phyloP scores from a whole-genome alignment of 2,888 invertebrate genomes.

The Tridacna crocea region DNA sequence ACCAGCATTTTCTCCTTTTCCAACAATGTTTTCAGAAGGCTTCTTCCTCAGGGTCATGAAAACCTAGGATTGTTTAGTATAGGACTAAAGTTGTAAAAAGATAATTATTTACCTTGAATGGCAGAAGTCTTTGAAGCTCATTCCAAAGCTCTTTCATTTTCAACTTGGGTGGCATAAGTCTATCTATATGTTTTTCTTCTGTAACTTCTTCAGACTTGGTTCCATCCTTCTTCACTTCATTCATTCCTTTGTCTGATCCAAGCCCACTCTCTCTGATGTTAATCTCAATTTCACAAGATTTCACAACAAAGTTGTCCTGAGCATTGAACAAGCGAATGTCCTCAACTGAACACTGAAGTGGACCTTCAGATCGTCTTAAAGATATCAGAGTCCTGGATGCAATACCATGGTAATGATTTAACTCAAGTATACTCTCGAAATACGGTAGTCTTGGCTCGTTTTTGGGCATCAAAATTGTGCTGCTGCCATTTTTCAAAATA shows the following conservation, averaged over 20 bases:
- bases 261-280: conserved; percentile 30
- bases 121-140: conserved; percentile 48
- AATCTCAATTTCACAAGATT: conserved; percentile 60
- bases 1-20: background rate
- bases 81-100: too few relatives aligned
- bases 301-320: conserved; percentile 74
- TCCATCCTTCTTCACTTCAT: background rate
- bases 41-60: background rate
- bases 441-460: background rate
- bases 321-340: conserved; percentile 66
- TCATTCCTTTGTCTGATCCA: background rate
- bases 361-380: conserved; percentile 56
- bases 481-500: conserved; percentile 7
- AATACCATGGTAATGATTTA: conserved; percentile 13
- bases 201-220: background rate
- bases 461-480: conserved; percentile 27
- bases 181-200: conserved; percentile 1
- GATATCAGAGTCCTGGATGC: conserved; percentile 68
- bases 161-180: conserved; percentile 30
- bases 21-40: background rate
- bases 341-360: conserved; percentile 33
- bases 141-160: conserved; percentile 37
- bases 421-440: background rate
- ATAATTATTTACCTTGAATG: conserved; percentile 67
- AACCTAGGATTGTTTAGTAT: too few relatives aligned